Evolutionary conservation across 2,113 vertebrate genomes (phyloP).

Genomic region (Etheostoma cragini): DNA sequence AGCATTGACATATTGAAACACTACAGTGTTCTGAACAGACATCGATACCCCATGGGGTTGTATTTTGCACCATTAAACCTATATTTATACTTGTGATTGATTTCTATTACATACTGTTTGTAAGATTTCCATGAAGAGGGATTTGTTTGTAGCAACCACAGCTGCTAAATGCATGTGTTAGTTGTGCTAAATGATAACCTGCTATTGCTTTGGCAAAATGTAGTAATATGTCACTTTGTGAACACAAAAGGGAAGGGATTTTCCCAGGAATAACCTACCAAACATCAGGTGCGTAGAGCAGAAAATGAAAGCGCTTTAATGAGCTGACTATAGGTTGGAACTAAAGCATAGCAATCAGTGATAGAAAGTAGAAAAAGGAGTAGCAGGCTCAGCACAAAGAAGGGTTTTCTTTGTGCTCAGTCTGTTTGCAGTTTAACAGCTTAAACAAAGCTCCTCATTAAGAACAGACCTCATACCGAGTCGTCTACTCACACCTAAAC

Average conservation of each 20-base stretch:
- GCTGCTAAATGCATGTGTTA: not conserved
- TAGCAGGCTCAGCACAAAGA: constrained; percentile 37
- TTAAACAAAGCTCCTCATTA: constrained; percentile 77
- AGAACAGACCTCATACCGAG: constrained; percentile 64
- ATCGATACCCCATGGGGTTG: not conserved
- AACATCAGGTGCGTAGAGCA: not conserved
- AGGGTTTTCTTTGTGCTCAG: constrained; percentile 49
- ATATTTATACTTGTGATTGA: not conserved
- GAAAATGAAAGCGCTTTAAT: constrained; percentile 18
- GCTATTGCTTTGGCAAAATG: not conserved
- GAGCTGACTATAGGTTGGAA: not conserved
- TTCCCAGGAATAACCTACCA: not conserved
- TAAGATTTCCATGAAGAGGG: not conserved
- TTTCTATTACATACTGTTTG: not conserved
- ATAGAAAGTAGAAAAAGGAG: constrained; percentile 17
- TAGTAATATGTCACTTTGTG: constrained; percentile 1
- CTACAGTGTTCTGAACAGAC: not conserved
- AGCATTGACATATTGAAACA: not conserved
- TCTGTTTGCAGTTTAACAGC: constrained; percentile 63
- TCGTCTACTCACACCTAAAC: constrained; percentile 69
- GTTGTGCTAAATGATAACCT: not conserved
- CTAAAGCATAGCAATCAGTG: constrained; percentile 20
- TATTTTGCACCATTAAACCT: not conserved
- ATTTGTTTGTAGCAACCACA: constrained; percentile 2
- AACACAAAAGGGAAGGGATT: not conserved